These are phyloP conservation scores for Lycodopsis pacificus DNA, from an alignment of 2,797 vertebrate species.

Conservation along the genomic window DNA sequence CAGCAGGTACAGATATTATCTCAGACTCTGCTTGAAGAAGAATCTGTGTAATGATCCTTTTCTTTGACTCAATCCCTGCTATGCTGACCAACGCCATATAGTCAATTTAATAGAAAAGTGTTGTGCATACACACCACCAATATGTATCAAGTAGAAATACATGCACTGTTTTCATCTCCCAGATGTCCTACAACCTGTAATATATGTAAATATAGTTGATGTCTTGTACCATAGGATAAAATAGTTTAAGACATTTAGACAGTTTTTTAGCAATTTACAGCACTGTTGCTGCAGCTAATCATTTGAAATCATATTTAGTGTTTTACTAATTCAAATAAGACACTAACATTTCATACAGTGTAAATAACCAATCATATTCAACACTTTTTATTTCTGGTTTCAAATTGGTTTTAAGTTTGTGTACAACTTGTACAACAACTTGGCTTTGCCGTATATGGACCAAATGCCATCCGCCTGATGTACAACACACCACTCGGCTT, in stretches of 20 bases:
- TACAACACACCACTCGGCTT: slow-evolving; percentile 26
- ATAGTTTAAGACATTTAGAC: background rate
- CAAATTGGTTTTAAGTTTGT: background rate
- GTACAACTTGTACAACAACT: slow-evolving; percentile 8
- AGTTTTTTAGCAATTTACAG: background rate
- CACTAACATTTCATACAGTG: slow-evolving; percentile 14
- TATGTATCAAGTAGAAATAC: slow-evolving; percentile 6
- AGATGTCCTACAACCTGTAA: background rate
- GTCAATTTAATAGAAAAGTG: slow-evolving; percentile 8
- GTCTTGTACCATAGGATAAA: background rate
- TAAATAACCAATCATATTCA: slow-evolving; percentile 7
- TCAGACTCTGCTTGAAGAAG: slow-evolving; percentile 18
- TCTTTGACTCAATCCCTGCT: background rate
- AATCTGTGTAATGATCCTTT: slow-evolving; percentile 2
- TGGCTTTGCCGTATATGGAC: slow-evolving; percentile 65
- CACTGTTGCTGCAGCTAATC: background rate
- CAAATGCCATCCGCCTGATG: slow-evolving; percentile 34
- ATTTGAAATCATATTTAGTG: slow-evolving; percentile 6
- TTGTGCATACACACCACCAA: slow-evolving; percentile 8
- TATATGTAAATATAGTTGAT: background rate
- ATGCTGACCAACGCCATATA: background rate
- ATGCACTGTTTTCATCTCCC: slow-evolving; percentile 6
- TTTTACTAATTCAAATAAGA: slow-evolving; percentile 20
- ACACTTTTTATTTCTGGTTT: slow-evolving; percentile 12
- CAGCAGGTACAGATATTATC: slow-evolving; percentile 58